phyloP scores from a whole-genome alignment of 2,888 invertebrate species.

The Seira ritae region DNA sequence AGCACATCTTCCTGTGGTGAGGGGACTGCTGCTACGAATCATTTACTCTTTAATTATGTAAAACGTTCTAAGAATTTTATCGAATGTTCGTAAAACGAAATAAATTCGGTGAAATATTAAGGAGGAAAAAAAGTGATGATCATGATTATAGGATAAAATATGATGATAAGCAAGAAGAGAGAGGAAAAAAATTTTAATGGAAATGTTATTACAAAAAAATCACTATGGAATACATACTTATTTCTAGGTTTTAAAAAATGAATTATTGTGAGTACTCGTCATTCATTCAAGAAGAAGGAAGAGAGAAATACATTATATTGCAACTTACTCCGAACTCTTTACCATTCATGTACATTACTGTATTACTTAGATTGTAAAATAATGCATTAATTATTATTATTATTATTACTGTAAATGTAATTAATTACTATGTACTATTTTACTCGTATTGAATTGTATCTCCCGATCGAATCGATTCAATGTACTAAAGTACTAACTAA shows the following conservation, averaged over 20 bases:
- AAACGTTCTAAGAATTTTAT: not conserved
- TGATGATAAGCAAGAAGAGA: not conserved
- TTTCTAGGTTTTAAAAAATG: not conserved
- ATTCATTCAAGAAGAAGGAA: not conserved
- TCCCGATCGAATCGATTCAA: too few species aligned
- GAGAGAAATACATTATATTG: not conserved
- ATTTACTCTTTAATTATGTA: too few species aligned
- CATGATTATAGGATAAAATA: too few species aligned
- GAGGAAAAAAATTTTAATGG: not conserved
- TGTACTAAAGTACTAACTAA: too few species aligned
- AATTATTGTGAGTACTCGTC: not conserved
- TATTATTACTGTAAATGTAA: too few species aligned
- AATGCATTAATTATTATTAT: not conserved
- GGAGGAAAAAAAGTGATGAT: not conserved
- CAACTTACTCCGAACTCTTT: conserved; percentile 14
- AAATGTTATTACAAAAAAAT: not conserved
- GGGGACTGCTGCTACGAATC: too few species aligned
- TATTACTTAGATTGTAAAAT: not conserved
- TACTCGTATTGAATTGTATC: too few species aligned
- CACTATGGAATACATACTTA: too few species aligned
- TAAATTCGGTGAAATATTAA: not conserved
- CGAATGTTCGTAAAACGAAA: not conserved
- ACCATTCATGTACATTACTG: conserved; percentile 1
- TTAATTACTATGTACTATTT: too few species aligned
- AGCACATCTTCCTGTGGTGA: too few species aligned